Evolutionary conservation across 2,888 invertebrate genomes (phyloP).

Genomic region (Diogma glabrata): DNA sequence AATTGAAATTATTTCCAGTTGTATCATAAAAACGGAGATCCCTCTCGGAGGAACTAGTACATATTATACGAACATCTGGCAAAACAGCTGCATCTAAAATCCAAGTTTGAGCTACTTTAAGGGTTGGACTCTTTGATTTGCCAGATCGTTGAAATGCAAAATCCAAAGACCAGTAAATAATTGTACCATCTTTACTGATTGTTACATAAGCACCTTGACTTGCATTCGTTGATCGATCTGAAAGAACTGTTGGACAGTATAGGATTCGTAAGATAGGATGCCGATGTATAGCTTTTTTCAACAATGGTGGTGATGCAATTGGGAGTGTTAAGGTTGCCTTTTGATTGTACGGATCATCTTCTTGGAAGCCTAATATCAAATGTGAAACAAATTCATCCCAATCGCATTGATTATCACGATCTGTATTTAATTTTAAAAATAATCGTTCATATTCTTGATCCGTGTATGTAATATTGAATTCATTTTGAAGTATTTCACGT

Average conservation of each 20-base stretch:
- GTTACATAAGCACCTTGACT: constrained; percentile 61
- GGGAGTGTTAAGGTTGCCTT: constrained; percentile 50
- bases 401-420: constrained; percentile 42
- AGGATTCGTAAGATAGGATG: constrained; percentile 53
- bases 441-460: background rate
- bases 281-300: constrained; percentile 55
- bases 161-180: constrained; percentile 67
- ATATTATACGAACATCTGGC: constrained; percentile 66
- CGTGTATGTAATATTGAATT: constrained; percentile 13
- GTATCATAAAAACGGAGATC: constrained; percentile 73
- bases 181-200: constrained; percentile 61
- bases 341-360: constrained; percentile 49
- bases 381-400: constrained; percentile 75
- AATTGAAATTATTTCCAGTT: constrained; percentile 57
- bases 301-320: constrained; percentile 45
- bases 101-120: constrained; percentile 54
- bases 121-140: constrained; percentile 46
- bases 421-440: constrained; percentile 38
- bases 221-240: constrained; percentile 42
- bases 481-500: constrained; percentile 22
- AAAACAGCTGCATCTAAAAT: constrained; percentile 62
- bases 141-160: constrained; percentile 52
- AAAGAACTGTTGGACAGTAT: constrained; percentile 46
- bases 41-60: constrained; percentile 63
- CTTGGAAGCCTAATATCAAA: constrained; percentile 59